Evolutionary conservation across 2,113 vertebrate species (phyloP), one percentile per base, ranked within the genome.

Genomic region (Rhagologus leucostigma): DNA sequence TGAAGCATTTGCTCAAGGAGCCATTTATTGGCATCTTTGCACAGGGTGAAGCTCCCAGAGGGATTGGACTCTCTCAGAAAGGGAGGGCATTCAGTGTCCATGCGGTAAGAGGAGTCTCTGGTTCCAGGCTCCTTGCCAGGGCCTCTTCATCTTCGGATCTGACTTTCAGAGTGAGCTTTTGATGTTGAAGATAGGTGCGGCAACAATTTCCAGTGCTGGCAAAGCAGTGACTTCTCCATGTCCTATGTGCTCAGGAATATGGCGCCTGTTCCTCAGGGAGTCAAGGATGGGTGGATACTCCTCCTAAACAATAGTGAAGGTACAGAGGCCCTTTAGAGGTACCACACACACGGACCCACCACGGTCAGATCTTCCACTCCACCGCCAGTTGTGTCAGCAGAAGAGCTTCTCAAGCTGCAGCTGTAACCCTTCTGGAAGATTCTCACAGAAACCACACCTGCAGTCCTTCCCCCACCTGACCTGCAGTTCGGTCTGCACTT

Each of bases 401-500:
- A 1, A 24, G 12, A 57, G 2, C 27, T 17, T 7, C 37, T 44
- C 15, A 16, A 74, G 12, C 12, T 16, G 44, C 18, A 44, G 4
- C 3, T 22, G 15, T 11, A 49, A 27, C 8, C 3, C 9, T 16
- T 9, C 0, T 19, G 27, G 32, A 88, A 57, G 3, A 3, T 19
- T 80, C 17, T 56, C 41, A 49, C 11, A 56, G 5, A 37, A 71
- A 22, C 13, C 30, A 55, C 6, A 20, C 7, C 5, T 32, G 9
- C 17, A 15, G 16, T 10, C 10, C 6, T 47, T 24, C 20, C 20
- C 24, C 4, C 16, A 17, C 6, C 9, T 18, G 16, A 71, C 13
- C 24, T 12, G 7, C 16, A 32, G 2, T 17, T 42, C 0, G 0
- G 16, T 17, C 21, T 26, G 7, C 21, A 22, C 2, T 56, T 71